Conservation (phyloP, 2,113 vertebrate genomes). For the Periophthalmus modestus region DNA sequence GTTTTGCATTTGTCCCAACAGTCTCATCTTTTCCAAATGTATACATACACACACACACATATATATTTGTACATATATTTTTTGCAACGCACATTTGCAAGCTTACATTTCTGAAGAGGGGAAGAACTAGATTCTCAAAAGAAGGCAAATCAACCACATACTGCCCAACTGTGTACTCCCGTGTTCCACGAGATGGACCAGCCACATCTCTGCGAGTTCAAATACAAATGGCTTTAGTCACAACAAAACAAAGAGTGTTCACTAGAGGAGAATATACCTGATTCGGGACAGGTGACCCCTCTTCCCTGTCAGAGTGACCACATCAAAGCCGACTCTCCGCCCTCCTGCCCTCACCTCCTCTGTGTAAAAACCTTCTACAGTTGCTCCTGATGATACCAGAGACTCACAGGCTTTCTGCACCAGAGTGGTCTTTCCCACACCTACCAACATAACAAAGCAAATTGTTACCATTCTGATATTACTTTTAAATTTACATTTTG, state of each 20-base stretch:
- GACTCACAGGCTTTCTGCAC: conserved; percentile 86
- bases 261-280: conserved; percentile 80
- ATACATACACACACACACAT: too few relatives aligned
- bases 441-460: conserved; percentile 66
- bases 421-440: conserved; percentile 94
- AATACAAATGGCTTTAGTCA: conserved; percentile 13
- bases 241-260: conserved; percentile 18
- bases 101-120: conserved; percentile 87
- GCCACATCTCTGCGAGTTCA: conserved; percentile 53
- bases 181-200: conserved; percentile 63
- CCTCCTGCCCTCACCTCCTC: conserved; percentile 89
- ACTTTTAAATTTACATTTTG: not conserved
- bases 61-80: not conserved
- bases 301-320: conserved; percentile 87
- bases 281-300: conserved; percentile 87
- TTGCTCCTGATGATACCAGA: conserved; percentile 76
- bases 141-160: conserved; percentile 89
- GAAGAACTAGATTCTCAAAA: conserved; percentile 89
- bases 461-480: not conserved
- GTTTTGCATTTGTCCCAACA: too few relatives aligned
- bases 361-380: conserved; percentile 92
- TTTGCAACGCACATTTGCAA: not conserved
- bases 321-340: conserved; percentile 91
- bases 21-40: not conserved
- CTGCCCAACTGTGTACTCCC: conserved; percentile 85